These are phyloP conservation scores for Microchrysa polita DNA, from an alignment of 2,888 invertebrate genomes.

Conservation along the genomic window DNA sequence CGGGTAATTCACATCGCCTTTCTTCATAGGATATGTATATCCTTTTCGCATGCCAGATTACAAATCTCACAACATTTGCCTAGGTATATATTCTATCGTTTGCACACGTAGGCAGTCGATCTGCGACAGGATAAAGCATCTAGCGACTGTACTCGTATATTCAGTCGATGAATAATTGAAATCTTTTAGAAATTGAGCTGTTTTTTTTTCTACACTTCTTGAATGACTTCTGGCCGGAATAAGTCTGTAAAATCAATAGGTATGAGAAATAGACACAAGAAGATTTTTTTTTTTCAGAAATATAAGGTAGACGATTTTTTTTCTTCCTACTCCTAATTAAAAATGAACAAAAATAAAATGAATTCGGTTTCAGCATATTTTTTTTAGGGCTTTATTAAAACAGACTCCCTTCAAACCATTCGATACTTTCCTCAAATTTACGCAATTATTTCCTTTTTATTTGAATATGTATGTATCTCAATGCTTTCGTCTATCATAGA, in stretches of 20 bases:
- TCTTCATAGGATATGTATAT: conserved; percentile 1
- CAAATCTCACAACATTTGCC: no score
- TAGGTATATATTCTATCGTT: not conserved
- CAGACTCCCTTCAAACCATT: no score
- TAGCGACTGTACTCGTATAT: conserved; percentile 8
- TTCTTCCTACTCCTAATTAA: conserved; percentile 17
- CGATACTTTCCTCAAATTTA: not conserved
- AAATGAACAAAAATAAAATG: not conserved
- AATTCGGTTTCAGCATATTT: not conserved
- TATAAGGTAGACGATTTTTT: not conserved
- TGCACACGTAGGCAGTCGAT: not conserved
- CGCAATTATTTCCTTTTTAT: conserved; percentile 26
- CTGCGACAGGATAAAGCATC: not conserved
- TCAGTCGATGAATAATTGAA: conserved; percentile 44
- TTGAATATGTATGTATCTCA: not conserved
- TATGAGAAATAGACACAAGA: conserved; percentile 9
- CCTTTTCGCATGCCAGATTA: not conserved
- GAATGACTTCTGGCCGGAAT: conserved; percentile 31
- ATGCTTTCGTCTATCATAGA: no score
- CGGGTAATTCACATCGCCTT: not conserved
- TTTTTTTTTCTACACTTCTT: conserved; percentile 26
- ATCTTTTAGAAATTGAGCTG: conserved; percentile 44
- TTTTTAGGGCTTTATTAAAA: not conserved
- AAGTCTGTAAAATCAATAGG: conserved; percentile 38
- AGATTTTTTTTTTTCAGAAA: not conserved